A percentile compares a stretch with the other conserved stretches of the same genome.
Conservation (phyloP, 2,113 vertebrate genomes). For the Phyllostomus hastatus region DNA sequence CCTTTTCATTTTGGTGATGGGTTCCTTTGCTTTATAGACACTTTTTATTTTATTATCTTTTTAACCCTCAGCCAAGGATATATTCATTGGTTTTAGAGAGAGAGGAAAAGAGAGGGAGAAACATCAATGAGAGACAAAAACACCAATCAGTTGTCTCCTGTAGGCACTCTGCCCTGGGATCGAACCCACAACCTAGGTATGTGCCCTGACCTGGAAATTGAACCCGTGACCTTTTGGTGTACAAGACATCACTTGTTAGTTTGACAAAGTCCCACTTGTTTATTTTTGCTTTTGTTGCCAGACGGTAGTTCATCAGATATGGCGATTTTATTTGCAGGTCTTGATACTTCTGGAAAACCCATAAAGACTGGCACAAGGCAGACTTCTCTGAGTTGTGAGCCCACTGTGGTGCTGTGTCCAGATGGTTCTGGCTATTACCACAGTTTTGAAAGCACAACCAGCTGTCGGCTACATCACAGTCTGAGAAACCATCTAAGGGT, state of each 20-base stretch:
- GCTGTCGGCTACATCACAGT: neutral
- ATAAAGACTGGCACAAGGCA: neutral
- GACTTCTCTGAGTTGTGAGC: neutral
- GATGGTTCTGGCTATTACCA: neutral
- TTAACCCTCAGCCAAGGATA: too few species aligned
- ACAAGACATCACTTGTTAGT: neutral
- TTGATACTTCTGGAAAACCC: neutral
- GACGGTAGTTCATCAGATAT: rapidly evolving
- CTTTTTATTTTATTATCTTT: neutral
- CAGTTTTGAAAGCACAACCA: neutral
- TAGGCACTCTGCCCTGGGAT: too few species aligned
- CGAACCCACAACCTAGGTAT: too few species aligned
- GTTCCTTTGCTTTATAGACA: neutral
- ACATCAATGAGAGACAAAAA: too few species aligned
- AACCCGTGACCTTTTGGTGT: too few species aligned
- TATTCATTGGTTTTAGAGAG: too few species aligned
- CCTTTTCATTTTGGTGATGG: neutral
- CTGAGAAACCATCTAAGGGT: neutral
- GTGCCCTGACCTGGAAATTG: too few species aligned
- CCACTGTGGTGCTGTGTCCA: neutral
- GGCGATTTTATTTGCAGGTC: neutral
- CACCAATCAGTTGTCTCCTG: too few species aligned
- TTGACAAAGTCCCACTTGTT: neutral
- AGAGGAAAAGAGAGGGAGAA: too few species aligned
- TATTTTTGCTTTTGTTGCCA: neutral